Conservation (phyloP, 2,888 invertebrate genomes). For the Calameuta pallipes region DNA sequence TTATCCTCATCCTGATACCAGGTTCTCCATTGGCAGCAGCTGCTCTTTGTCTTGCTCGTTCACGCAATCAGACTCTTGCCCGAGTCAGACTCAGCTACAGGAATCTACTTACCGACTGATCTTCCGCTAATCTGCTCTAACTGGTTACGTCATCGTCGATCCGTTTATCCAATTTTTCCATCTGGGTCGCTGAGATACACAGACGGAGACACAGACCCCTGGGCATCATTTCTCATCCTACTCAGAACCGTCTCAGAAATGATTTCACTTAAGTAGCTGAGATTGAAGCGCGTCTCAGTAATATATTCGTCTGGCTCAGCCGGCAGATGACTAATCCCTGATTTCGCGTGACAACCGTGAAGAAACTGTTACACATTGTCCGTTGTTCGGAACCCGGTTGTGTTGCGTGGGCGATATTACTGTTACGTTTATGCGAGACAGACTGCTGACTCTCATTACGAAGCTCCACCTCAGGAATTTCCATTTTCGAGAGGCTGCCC, state of each 20-base stretch:
- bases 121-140: neutral
- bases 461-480: slow-evolving; percentile 9
- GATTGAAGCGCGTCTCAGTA: slow-evolving; percentile 13
- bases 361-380: slow-evolving; percentile 62
- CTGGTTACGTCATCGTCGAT: neutral
- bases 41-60: neutral
- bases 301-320: slow-evolving; percentile 33
- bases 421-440: slow-evolving; percentile 29
- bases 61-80: neutral
- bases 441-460: slow-evolving; percentile 22
- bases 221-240: neutral
- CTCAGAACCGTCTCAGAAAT: neutral
- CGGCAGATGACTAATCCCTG: slow-evolving; percentile 51
- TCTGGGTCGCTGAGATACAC: neutral
- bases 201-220: neutral
- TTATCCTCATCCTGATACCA: neutral
- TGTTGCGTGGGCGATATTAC: slow-evolving; percentile 40
- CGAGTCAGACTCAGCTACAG: neutral
- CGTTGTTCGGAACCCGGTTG: slow-evolving; percentile 45
- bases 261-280: neutral
- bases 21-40: neutral
- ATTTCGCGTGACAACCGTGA: slow-evolving; percentile 58
- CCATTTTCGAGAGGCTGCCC: neutral
- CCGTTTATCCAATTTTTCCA: neutral
- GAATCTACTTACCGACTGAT: neutral